Conservation (phyloP, 2,888 invertebrate species). For the Megamerina dolium region DNA sequence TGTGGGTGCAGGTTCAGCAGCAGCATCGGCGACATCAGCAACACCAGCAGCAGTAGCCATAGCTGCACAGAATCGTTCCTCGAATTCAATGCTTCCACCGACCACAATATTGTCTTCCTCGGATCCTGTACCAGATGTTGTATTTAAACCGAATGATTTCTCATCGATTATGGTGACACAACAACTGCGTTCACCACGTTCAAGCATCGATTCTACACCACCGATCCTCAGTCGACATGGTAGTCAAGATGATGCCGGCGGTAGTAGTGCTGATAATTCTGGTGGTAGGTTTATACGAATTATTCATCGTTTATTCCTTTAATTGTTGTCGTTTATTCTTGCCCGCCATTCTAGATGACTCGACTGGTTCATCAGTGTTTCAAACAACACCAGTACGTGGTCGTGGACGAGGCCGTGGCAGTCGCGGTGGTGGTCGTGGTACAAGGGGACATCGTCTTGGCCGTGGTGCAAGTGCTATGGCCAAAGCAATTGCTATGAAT, state of each 20-base stretch:
- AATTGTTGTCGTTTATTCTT: not conserved
- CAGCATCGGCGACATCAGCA: slow-evolving; percentile 13
- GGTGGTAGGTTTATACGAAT: slow-evolving; percentile 27
- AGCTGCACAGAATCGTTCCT: slow-evolving; percentile 12
- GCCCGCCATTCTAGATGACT: slow-evolving; percentile 20
- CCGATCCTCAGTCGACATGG: slow-evolving; percentile 24
- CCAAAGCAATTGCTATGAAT: slow-evolving; percentile 37
- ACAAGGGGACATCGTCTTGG: slow-evolving; percentile 39
- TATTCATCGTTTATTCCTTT: not conserved
- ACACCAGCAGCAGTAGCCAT: not conserved
- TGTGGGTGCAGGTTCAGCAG: slow-evolving; percentile 22
- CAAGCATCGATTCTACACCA: slow-evolving; percentile 3
- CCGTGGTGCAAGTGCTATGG: slow-evolving; percentile 43
- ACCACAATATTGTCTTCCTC: slow-evolving; percentile 40
- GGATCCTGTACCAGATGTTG: slow-evolving; percentile 41
- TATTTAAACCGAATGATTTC: slow-evolving; percentile 44
- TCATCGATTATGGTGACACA: slow-evolving; percentile 43
- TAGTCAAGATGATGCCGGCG: slow-evolving; percentile 31
- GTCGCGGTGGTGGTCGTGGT: slow-evolving; percentile 29
- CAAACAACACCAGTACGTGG: slow-evolving; percentile 25
- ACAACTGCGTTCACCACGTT: slow-evolving; percentile 29
- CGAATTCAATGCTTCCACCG: slow-evolving; percentile 38
- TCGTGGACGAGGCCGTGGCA: slow-evolving; percentile 32
- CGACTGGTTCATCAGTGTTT: slow-evolving; percentile 19
- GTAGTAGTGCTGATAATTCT: slow-evolving; percentile 20